Base-by-base conservation (phyloP, 2,113 vertebrate genomes). In the Larimichthys polyactis region DNA sequence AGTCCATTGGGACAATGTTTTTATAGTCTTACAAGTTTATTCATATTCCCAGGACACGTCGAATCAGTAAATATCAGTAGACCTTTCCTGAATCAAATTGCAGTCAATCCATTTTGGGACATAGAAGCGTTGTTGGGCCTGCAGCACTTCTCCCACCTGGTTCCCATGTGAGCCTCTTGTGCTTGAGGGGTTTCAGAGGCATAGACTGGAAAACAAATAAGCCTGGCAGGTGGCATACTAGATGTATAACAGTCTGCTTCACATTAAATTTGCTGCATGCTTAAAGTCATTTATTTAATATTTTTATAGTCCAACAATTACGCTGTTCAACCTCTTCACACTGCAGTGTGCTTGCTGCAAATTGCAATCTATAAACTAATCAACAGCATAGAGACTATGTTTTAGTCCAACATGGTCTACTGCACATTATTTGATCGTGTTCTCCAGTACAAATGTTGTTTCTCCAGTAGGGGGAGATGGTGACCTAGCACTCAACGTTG, bases 381-480 rank as follows among this genome's bases (percentile, higher is more conserved):
- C 71, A 57, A 75, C 49, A 70, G 17, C n/a, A 54, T 40, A 88
- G 66, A 66, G 55, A 65, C 48, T 71, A 62, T 48, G 66, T 74
- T 77, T 84, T 78, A 57, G 36, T 29, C 62, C 55, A 40, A n/a
- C 4, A 76, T 52, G 88, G 71, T 86, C 73, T 46, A 17, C 16
- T 89, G 85, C 78, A 73, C 84, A 81, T 69, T 78, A 19, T 79
- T 66, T 63, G 71, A 86, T 51, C 14, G 4, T 48, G 36, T 16
- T 49, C 36, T 72, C 16, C 14, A 62, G 79, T 58, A 5, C 20
- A 76, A 19, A 15, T 12, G 5, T 11, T 19, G 1, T 48, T 49
- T 78, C 16, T 84, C 91, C 90, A 92, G 76, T 64, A 92, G 91
- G 89, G 90, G 90, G 90, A 88, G 91, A 79, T 91, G 66, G 86